Conservation (phyloP, 2,888 invertebrate species). For the Fabriciana adippe region DNA sequence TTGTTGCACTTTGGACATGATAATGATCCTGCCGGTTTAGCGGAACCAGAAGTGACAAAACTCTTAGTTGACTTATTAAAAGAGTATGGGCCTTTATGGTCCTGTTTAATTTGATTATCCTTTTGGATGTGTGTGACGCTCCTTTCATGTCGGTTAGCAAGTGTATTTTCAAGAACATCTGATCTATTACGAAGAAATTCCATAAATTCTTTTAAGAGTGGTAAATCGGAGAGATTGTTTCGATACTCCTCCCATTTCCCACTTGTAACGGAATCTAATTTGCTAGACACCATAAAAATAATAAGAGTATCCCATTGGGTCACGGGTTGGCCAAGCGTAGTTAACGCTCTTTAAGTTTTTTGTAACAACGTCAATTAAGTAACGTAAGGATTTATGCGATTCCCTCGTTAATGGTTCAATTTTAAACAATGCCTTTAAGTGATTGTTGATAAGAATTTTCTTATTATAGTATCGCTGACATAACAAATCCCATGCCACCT, state of each 20-base stretch:
- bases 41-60: no score
- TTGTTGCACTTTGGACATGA: no score
- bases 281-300: slow-evolving; percentile 37
- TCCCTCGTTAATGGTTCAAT: slow-evolving; percentile 33
- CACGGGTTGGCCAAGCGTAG: slow-evolving; percentile 37
- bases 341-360: slow-evolving; percentile 39
- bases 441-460: slow-evolving; percentile 18
- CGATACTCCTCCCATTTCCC: slow-evolving; percentile 42
- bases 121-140: no score
- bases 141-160: no score
- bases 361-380: slow-evolving; percentile 36
- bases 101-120: neutral
- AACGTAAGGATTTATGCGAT: slow-evolving; percentile 28
- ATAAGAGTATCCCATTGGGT: slow-evolving; percentile 42
- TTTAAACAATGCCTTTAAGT: slow-evolving; percentile 34
- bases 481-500: slow-evolving; percentile 24
- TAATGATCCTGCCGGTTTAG: no score
- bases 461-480: slow-evolving; percentile 24
- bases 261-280: slow-evolving; percentile 40
- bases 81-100: no score
- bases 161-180: slow-evolving; percentile 38
- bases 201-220: slow-evolving; percentile 32
- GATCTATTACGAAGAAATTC: slow-evolving; percentile 40
- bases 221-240: slow-evolving; percentile 20
- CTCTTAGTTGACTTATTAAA: no score